Conservation (phyloP, 2,797 vertebrate species). For the Aplochiton taeniatus region DNA sequence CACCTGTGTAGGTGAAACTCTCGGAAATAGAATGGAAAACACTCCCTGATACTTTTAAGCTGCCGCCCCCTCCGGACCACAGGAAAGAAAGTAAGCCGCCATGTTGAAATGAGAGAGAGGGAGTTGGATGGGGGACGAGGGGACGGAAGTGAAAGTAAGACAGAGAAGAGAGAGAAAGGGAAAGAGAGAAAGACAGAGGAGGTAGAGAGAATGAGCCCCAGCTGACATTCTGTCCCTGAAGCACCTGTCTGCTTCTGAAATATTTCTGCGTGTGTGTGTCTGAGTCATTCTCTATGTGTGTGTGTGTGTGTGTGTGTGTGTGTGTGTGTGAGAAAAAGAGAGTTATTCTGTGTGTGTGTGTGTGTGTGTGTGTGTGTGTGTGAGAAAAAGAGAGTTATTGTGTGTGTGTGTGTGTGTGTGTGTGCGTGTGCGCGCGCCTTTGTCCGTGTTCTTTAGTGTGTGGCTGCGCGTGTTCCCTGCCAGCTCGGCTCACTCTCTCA, state of each 20-base stretch:
- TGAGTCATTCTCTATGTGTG: too few relatives aligned
- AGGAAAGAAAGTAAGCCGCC: too few relatives aligned
- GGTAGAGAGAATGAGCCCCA: not conserved
- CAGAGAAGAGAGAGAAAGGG: too few relatives aligned
- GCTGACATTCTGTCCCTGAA: not conserved
- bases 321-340: slow-evolving; percentile 20
- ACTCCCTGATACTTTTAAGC: not conserved
- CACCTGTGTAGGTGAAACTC: slow-evolving; percentile 6
- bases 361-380: not conserved
- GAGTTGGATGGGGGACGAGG: not conserved
- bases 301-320: slow-evolving; percentile 5
- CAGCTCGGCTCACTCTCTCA: too few relatives aligned
- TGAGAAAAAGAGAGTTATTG: too few relatives aligned
- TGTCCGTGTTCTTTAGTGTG: too few relatives aligned
- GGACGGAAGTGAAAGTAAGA: too few relatives aligned
- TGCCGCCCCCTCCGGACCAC: too few relatives aligned
- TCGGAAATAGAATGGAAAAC: not conserved
- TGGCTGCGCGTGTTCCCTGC: too few relatives aligned
- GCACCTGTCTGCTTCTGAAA: not conserved
- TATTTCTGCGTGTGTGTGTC: too few relatives aligned
- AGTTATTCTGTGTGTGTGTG: slow-evolving; percentile 11
- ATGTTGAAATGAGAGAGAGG: not conserved
- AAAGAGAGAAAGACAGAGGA: not conserved
- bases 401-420: slow-evolving; percentile 11
- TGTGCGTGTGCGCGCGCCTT: slow-evolving; percentile 1